Evolutionary conservation across 2,888 invertebrate genomes (phyloP).

Genomic region (Aproaerema taeniolella): DNA sequence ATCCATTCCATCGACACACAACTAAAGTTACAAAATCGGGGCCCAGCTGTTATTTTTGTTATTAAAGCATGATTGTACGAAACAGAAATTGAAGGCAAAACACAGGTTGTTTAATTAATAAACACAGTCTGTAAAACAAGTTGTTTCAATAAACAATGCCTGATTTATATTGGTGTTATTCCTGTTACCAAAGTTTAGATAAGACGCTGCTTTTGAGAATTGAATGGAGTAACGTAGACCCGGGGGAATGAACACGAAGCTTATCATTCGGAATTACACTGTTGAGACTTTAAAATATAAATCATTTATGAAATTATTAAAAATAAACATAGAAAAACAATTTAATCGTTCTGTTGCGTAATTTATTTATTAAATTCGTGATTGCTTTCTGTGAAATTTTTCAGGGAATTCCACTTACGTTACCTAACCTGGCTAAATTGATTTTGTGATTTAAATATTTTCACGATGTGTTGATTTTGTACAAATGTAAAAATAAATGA

Average conservation of each 20-base stretch:
- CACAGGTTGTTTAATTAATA: no score
- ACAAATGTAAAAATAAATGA: no score
- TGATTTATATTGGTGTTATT: slow-evolving; percentile 32
- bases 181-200: slow-evolving; percentile 27
- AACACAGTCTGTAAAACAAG: not conserved
- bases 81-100: no score
- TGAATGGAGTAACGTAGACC: slow-evolving; percentile 36
- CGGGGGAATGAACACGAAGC: slow-evolving; percentile 29
- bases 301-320: slow-evolving; percentile 37
- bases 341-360: not conserved
- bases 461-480: no score
- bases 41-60: no score
- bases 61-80: no score
- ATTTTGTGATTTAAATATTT: no score
- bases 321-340: slow-evolving; percentile 3
- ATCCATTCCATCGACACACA: no score
- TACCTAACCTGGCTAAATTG: no score
- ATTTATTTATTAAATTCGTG: slow-evolving; percentile 11
- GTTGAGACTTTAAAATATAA: slow-evolving; percentile 39
- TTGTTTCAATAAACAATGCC: slow-evolving; percentile 18
- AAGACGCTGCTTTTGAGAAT: slow-evolving; percentile 39
- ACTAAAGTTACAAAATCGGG: no score
- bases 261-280: slow-evolving; percentile 46
- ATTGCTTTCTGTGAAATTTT: no score
- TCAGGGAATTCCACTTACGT: no score